A percentile compares a stretch with the other conserved stretches of the same genome.
phyloP scores from a whole-genome alignment of 2,888 invertebrate species.

The Drosophila longiperda region DNA sequence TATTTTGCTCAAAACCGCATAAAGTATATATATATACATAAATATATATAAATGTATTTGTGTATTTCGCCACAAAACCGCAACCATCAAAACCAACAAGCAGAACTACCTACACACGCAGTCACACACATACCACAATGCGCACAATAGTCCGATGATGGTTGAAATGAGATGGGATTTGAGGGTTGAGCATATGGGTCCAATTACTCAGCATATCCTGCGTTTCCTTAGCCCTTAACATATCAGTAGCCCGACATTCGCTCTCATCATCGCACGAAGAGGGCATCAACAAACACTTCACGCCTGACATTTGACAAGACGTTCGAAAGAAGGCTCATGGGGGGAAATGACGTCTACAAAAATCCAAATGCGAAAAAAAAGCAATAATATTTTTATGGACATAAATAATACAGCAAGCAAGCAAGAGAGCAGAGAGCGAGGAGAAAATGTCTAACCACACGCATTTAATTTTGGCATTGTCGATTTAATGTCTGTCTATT shows the following conservation, averaged over 20 bases:
- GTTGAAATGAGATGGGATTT: not conserved
- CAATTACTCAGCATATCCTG: constrained; percentile 78
- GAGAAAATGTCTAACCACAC: constrained; percentile 63
- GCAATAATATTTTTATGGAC: constrained; percentile 79
- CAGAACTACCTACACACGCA: constrained; percentile 27
- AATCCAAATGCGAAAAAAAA: constrained; percentile 79
- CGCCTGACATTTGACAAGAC: constrained; percentile 79
- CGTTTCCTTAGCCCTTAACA: constrained; percentile 39
- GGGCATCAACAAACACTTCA: constrained; percentile 79
- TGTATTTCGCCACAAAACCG: constrained; percentile 29
- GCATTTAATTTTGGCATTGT: constrained; percentile 77
- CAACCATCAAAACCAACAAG: constrained; percentile 25
- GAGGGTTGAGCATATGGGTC: constrained; percentile 69
- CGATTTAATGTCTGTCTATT: constrained; percentile 62
- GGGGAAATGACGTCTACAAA: constrained; percentile 51
- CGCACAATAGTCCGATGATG: not conserved
- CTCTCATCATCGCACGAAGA: constrained; percentile 36
- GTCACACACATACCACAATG: constrained; percentile 17
- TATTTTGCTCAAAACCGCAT: not conserved
- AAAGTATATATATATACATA: not conserved
- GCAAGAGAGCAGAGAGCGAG: constrained; percentile 6
- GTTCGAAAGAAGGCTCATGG: constrained; percentile 6
- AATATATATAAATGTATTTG: not conserved
- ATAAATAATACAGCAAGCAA: constrained; percentile 68
- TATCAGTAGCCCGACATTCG: not conserved